Evolutionary conservation across 2,113 vertebrate species (phyloP).

Genomic region (Paraplagusia blochii): DNA sequence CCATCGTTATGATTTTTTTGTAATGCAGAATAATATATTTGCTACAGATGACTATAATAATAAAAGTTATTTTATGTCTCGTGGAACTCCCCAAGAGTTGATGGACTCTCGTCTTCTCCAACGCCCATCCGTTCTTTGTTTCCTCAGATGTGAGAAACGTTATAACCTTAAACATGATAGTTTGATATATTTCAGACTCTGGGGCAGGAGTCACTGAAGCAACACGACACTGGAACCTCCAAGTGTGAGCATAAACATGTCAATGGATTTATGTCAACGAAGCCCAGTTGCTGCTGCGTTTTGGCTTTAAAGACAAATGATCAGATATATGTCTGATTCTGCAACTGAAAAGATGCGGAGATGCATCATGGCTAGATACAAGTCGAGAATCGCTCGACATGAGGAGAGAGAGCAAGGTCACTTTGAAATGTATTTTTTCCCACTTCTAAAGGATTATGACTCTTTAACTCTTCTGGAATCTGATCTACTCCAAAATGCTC

Average conservation of each 20-base stretch:
- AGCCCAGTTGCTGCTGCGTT: background rate
- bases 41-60: too few species aligned
- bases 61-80: too few species aligned
- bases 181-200: background rate
- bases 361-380: slow-evolving; percentile 19
- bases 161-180: background rate
- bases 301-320: slow-evolving; percentile 3
- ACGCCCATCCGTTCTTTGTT: background rate
- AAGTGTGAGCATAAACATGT: background rate
- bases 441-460: slow-evolving; percentile 56
- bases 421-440: background rate
- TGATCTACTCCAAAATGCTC: slow-evolving; percentile 40
- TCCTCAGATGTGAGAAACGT: background rate
- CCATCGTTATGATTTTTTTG: too few species aligned
- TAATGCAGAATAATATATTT: too few species aligned
- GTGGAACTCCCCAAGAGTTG: too few species aligned
- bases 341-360: slow-evolving; percentile 7
- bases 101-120: too few species aligned
- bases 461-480: slow-evolving; percentile 57
- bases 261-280: slow-evolving; percentile 5
- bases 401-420: slow-evolving; percentile 41
- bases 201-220: background rate
- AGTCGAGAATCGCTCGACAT: slow-evolving; percentile 24
- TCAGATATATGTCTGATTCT: background rate
- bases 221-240: background rate